Evolutionary conservation across 2,888 invertebrate genomes (phyloP).

Genomic region (Leucophora obtusa): DNA sequence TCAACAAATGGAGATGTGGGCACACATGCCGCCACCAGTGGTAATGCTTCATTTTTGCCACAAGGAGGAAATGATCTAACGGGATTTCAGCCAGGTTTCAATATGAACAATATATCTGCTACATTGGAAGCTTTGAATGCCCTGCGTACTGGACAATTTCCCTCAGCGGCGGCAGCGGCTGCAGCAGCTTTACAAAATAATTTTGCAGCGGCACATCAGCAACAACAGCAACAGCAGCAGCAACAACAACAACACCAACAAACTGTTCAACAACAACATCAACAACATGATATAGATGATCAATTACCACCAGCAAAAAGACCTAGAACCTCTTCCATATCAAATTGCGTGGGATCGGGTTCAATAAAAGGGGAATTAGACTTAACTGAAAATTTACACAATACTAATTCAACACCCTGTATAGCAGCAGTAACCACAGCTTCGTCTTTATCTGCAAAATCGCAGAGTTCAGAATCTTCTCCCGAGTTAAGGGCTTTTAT

Average conservation of each 20-base stretch:
- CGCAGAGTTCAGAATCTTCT: conserved; percentile 42
- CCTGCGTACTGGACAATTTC: conserved; percentile 75
- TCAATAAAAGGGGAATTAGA: conserved; percentile 34
- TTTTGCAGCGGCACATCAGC: conserved; percentile 71
- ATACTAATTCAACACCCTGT: conserved; percentile 52
- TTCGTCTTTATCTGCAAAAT: conserved; percentile 39
- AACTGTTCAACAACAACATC: conserved; percentile 64
- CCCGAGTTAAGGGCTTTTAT: conserved; percentile 75
- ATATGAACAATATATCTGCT: conserved; percentile 78
- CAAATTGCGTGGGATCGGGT: conserved; percentile 45
- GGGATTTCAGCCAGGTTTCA: conserved; percentile 75
- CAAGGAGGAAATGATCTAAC: conserved; percentile 70
- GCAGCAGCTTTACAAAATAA: conserved; percentile 73
- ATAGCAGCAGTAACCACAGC: conserved; percentile 17
- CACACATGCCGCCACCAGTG: conserved; percentile 58
- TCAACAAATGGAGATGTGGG: conserved; percentile 62
- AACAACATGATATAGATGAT: conserved; percentile 70
- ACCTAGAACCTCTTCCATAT: conserved; percentile 71
- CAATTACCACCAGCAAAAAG: conserved; percentile 71
- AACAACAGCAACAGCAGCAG: conserved; percentile 70
- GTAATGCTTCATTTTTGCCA: conserved; percentile 65
- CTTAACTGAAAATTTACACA: conserved; percentile 51
- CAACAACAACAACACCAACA: conserved; percentile 66
- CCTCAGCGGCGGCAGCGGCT: conserved; percentile 75
- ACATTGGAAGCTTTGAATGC: conserved; percentile 78